A percentile compares a stretch with the other conserved stretches of the same genome.
Conservation (phyloP, 2,797 vertebrate species). For the Myiothlypis chrysogaster region DNA sequence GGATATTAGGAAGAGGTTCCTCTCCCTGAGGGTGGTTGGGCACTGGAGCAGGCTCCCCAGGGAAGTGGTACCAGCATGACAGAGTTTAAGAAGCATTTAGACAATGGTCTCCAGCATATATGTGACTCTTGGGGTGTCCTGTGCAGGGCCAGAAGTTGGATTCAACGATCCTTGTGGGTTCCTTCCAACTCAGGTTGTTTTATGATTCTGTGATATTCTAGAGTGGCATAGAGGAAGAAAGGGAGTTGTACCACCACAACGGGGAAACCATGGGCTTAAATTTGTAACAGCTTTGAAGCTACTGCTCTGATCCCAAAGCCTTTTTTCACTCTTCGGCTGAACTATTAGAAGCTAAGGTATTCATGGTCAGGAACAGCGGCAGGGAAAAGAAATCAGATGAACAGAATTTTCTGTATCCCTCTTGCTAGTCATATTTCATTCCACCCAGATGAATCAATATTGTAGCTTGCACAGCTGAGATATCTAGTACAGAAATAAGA, state of each 20-base stretch:
- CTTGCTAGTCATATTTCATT: not conserved
- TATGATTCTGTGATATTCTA: not conserved
- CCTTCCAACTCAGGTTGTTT: not conserved
- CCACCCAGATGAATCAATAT: not conserved
- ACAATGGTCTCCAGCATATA: accelerated
- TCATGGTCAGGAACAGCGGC: not conserved
- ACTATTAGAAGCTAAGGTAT: not conserved
- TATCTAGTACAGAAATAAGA: not conserved
- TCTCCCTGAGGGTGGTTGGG: accelerated
- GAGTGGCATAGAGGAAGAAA: not conserved
- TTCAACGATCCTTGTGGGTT: not conserved
- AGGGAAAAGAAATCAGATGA: not conserved
- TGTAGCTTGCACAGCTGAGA: conserved; percentile 17
- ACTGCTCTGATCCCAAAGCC: not conserved
- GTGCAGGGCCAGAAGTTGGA: not conserved
- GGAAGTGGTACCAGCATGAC: not conserved
- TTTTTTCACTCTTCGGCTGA: not conserved
- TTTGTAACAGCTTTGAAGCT: not conserved
- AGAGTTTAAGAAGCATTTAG: not conserved
- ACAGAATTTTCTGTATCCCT: not conserved
- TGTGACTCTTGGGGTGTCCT: not conserved
- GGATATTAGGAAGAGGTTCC: not conserved
- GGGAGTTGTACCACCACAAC: not conserved
- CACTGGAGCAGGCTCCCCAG: not conserved
- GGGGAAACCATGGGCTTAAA: not conserved